phyloP scores from a whole-genome alignment of 2,113 vertebrate genomes.

The Neopipo cinnamomea region DNA sequence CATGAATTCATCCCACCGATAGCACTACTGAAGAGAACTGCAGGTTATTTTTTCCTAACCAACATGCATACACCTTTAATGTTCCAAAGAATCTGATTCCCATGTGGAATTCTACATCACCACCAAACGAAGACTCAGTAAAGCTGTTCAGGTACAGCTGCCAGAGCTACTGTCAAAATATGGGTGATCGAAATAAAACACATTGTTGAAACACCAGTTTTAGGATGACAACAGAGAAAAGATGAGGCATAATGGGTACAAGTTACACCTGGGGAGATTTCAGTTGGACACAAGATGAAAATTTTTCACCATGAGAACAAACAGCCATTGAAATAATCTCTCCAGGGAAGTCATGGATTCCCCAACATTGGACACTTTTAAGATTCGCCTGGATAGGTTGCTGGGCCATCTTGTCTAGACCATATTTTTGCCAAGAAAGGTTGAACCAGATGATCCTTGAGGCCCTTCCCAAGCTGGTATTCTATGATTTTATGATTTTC shows the following conservation, averaged over 20 bases:
- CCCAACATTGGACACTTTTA: not conserved
- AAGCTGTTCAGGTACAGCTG: not conserved
- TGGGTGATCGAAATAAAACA: not conserved
- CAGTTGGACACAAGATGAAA: not conserved
- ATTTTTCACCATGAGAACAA: not conserved
- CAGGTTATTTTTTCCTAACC: not conserved
- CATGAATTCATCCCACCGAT: not conserved
- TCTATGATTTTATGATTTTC: not conserved
- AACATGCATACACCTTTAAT: not conserved
- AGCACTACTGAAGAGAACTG: not conserved
- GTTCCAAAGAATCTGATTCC: not conserved
- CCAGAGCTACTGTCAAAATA: not conserved
- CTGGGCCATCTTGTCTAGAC: not conserved
- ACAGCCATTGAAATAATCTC: not conserved
- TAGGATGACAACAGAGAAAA: not conserved
- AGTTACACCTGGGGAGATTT: not conserved
- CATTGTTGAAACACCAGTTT: not conserved
- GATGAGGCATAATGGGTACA: not conserved
- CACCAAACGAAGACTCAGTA: not conserved
- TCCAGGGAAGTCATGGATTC: not conserved
- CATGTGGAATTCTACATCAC: not conserved
- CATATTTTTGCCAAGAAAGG: not conserved
- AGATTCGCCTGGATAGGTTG: not conserved
- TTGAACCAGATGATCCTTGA: not conserved
- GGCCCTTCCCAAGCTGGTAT: not conserved